Conservation (phyloP, 92 coral and sea anemone species). For the Palythoa grandis region DNA sequence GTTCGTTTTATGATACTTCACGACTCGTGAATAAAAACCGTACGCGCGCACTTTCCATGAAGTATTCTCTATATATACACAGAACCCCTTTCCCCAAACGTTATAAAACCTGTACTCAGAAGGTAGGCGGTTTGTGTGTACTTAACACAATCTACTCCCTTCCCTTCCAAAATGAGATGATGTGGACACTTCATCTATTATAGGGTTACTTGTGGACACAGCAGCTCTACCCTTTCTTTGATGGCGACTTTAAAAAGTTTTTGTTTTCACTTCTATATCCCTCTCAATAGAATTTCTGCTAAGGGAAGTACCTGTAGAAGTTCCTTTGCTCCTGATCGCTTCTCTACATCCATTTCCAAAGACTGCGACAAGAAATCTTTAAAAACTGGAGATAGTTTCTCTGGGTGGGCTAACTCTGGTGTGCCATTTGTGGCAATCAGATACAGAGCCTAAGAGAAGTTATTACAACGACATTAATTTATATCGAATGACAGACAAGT, state of each 20-base stretch:
- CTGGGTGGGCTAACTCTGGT: constrained; percentile 97
- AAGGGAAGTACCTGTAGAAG: constrained; percentile 74
- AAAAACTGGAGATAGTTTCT: constrained; percentile 96
- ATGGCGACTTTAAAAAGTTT: background rate
- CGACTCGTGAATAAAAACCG: too few relatives aligned
- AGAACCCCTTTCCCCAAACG: too few relatives aligned
- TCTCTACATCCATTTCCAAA: constrained; percentile 98
- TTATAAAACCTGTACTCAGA: too few relatives aligned
- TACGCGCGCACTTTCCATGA: too few relatives aligned
- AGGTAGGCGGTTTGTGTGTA: too few relatives aligned
- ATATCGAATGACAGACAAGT: background rate
- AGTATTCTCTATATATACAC: too few relatives aligned
- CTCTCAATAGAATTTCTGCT: background rate
- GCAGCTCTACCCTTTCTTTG: background rate
- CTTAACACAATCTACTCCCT: too few relatives aligned
- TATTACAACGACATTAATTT: background rate
- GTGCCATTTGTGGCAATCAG: constrained; percentile 99
- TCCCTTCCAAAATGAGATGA: too few relatives aligned
- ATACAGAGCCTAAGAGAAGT: constrained; percentile 79
- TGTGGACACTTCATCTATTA: too few relatives aligned
- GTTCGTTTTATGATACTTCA: too few relatives aligned
- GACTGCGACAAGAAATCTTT: constrained; percentile 98
- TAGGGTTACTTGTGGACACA: background rate
- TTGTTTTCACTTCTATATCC: background rate
- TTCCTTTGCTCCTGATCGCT: constrained; percentile 89